phyloP scores from a whole-genome alignment of 2,113 vertebrate genomes.

The Motacilla tschutschensis region DNA sequence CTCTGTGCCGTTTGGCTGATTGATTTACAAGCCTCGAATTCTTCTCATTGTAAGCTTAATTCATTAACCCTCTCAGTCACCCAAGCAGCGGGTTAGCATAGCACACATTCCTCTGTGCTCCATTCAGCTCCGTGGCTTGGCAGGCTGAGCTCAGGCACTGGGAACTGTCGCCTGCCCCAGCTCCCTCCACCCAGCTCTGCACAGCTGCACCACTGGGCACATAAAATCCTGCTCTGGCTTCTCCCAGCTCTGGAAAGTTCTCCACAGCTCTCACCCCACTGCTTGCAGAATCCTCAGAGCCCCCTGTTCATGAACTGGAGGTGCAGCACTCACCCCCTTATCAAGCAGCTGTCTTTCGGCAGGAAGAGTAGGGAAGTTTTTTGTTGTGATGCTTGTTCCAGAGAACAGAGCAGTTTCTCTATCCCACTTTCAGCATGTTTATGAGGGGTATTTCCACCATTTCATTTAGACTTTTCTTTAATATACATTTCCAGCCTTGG shows the following conservation, averaged over 20 bases:
- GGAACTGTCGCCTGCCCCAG: background rate
- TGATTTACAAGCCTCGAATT: conserved; percentile 62
- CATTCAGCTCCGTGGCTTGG: background rate
- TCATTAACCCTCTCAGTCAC: conserved; percentile 64
- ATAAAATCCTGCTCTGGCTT: background rate
- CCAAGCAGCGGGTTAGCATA: conserved; percentile 38
- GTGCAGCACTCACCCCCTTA: background rate
- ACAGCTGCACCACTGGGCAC: background rate
- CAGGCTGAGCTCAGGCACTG: background rate
- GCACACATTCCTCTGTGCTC: conserved; percentile 37
- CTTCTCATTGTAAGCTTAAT: conserved; percentile 55
- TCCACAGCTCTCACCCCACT: background rate
- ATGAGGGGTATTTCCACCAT: background rate
- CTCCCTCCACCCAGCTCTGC: background rate
- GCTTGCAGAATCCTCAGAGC: background rate
- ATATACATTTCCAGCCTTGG: background rate
- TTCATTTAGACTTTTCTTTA: background rate
- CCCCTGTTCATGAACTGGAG: background rate
- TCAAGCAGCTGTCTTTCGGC: background rate
- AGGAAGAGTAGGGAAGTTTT: background rate
- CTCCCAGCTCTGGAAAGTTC: background rate
- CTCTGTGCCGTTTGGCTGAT: conserved; percentile 37
- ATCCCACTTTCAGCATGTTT: background rate
- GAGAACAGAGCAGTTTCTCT: background rate
- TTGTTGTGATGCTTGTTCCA: background rate